Conservation (phyloP, 1,140 invertebrate species). For the Cardiocondyla obscurior region DNA sequence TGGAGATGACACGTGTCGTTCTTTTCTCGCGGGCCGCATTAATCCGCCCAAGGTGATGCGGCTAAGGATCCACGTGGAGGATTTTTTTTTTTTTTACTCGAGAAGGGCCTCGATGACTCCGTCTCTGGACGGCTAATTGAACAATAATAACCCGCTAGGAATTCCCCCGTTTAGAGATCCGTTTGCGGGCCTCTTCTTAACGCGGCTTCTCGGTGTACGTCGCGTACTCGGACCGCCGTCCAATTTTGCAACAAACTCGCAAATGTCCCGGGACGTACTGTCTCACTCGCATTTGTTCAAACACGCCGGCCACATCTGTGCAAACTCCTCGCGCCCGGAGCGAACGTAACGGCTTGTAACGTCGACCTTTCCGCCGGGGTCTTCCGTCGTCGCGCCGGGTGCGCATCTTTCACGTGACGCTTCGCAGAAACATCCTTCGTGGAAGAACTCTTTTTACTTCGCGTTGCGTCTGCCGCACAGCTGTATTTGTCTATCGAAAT, state of each 20-base stretch:
- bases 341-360: constrained; percentile 58
- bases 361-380: constrained; percentile 50
- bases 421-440: constrained; percentile 10
- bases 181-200: too few species aligned
- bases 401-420: constrained; percentile 33
- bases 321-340: constrained; percentile 65
- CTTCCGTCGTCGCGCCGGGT: constrained; percentile 59
- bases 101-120: background rate
- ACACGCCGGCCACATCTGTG: constrained; percentile 68
- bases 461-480: constrained; percentile 1
- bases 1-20: background rate
- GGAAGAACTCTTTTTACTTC: constrained; percentile 23
- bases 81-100: background rate
- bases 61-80: constrained; percentile 3
- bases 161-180: background rate
- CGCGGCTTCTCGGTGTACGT: background rate
- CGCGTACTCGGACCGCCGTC: background rate
- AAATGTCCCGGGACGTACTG: constrained; percentile 36
- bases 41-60: background rate
- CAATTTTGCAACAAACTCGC: constrained; percentile 1
- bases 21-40: background rate
- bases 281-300: constrained; percentile 73
- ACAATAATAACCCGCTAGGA: background rate
- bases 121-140: constrained; percentile 13
- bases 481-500: constrained; percentile 27